Base-by-base conservation (phyloP, 1,140 invertebrate species). In the Epicauta chinensis region DNA sequence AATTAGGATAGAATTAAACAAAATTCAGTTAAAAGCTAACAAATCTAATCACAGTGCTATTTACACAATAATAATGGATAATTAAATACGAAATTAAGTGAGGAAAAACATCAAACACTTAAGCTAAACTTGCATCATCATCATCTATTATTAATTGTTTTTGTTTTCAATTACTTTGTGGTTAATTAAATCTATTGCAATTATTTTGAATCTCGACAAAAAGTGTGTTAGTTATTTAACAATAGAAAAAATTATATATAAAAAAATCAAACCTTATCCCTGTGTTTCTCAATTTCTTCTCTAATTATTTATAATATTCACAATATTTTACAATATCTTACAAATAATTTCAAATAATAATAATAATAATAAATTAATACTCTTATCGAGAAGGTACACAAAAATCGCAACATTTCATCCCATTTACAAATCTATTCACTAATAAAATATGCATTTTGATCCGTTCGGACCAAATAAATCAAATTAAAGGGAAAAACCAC, bases 21-120 rank as follows among this genome's bases (percentile, higher is more conserved):
- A 11, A 29, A 29, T 30, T 37, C 16, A 23, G 15, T 40, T 49
- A 44, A 43, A 58, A 58, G 48, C 56, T 59, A 63, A 63, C 57
- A 59, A 59, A 53, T 58, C 56, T 58, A 60, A 61, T 61, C 59
- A 61, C 54, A 61, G 59, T 63, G 59, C 61, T 59, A 56, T 61
- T 56, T 57, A 58, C 52, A 56, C 17, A 23, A 23, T 1, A 7
- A 23, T 5, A 23, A 5, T 23, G 7, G 23, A 23, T 3, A 23
- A 23, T 7, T 3, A 23, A 23, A 23, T 5, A 23, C 23, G 23
- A 23, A 55, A 58, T 55, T 51, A 53, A 53, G 42, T 46, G 49
- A 48, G 55, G 51, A 46, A 56, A 56, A 54, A 54, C 51, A 51
- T 56, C 47, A 54, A 51, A 59, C 57, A 61, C 51, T 51, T 55